phyloP scores from a whole-genome alignment of 2,888 invertebrate species.

The Ametastegia equiseti region DNA sequence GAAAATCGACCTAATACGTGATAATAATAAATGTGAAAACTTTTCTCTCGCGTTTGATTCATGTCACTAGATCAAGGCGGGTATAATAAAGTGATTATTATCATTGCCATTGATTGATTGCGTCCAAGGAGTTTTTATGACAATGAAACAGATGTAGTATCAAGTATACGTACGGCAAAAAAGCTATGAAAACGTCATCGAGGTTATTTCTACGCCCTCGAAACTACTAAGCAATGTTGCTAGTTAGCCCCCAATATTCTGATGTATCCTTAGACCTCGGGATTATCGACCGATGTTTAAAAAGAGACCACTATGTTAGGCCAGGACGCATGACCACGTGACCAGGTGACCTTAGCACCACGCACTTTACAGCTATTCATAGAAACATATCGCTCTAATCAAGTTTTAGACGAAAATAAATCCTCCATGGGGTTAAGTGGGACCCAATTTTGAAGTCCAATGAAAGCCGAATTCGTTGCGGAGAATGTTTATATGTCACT shows the following conservation, averaged over 20 bases:
- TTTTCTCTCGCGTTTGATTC: not conserved
- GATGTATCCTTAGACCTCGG: constrained; percentile 16
- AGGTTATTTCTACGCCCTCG: not conserved
- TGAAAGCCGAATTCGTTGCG: not conserved
- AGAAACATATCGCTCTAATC: not conserved
- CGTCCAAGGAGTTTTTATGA: not conserved
- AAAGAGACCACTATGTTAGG: not conserved
- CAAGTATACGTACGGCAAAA: not conserved
- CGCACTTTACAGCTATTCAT: constrained; percentile 25
- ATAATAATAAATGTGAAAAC: no score
- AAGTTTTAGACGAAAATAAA: not conserved
- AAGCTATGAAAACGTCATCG: no score
- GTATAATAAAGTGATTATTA: not conserved
- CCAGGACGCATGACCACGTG: constrained; percentile 17
- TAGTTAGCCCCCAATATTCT: not conserved
- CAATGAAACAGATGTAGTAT: not conserved
- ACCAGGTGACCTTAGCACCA: constrained; percentile 15
- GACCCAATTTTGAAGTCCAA: not conserved
- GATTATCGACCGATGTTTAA: constrained; percentile 31
- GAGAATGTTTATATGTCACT: no score
- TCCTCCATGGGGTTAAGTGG: not conserved
- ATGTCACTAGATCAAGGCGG: constrained; percentile 4
- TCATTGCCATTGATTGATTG: not conserved
- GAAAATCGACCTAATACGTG: no score
- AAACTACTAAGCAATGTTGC: not conserved